These are phyloP conservation scores for Bettongia penicillata DNA, from an alignment of 2,113 vertebrate genomes.

Conservation along the genomic window DNA sequence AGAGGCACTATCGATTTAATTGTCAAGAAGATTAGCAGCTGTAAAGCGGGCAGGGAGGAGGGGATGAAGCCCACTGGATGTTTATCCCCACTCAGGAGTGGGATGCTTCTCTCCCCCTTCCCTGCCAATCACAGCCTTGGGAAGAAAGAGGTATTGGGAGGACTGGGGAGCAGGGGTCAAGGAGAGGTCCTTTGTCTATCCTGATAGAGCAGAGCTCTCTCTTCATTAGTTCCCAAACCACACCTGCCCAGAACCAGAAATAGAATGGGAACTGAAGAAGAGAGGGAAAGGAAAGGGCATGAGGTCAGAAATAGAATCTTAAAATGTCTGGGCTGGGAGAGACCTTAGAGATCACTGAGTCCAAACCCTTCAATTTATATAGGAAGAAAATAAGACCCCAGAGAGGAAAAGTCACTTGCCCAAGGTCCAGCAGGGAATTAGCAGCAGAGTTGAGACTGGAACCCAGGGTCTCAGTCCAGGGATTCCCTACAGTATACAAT, in stretches of 20 bases:
- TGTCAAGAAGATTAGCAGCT: background rate
- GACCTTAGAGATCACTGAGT: background rate
- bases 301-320: background rate
- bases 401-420: constrained; percentile 10
- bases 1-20: background rate
- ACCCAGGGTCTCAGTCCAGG: background rate
- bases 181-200: background rate
- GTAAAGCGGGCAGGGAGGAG: background rate
- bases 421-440: constrained; percentile 13
- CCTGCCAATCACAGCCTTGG: background rate
- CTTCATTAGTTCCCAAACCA: background rate
- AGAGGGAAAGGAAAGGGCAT: background rate
- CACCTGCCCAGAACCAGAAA: background rate
- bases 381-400: constrained; percentile 41
- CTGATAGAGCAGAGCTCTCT: background rate
- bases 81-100: background rate
- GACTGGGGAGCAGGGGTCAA: background rate
- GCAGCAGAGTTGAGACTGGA: background rate
- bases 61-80: background rate
- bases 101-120: background rate
- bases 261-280: background rate
- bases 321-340: background rate
- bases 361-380: background rate
- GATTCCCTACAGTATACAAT: background rate
- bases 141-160: background rate